phyloP scores from a whole-genome alignment of 2,888 invertebrate genomes.

The Metopia argyrocephala region DNA sequence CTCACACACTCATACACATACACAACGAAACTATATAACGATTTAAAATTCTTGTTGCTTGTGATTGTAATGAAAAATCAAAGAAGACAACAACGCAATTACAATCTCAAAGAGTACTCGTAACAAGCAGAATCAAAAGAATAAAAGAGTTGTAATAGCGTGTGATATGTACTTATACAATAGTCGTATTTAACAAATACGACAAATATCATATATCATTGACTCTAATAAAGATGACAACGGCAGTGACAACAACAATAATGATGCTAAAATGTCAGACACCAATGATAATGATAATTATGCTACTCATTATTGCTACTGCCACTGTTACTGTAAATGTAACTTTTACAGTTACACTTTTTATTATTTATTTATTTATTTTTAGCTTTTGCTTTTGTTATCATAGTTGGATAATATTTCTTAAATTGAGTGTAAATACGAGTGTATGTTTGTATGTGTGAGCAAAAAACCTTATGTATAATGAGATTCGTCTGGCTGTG shows the following conservation, averaged over 20 bases:
- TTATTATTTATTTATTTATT: not conserved
- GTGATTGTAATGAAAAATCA: conserved; percentile 23
- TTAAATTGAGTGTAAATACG: not conserved
- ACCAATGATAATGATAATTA: conserved; percentile 35
- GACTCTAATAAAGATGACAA: no score
- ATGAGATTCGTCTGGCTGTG: no score
- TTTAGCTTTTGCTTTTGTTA: not conserved
- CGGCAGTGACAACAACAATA: conserved; percentile 4
- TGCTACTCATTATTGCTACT: not conserved
- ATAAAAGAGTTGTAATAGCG: no score
- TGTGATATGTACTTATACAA: no score
- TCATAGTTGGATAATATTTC: conserved; percentile 12
- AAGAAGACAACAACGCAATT: not conserved
- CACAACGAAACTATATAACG: conserved; percentile 8
- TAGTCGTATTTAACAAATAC: no score
- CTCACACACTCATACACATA: not conserved
- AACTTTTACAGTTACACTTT: no score
- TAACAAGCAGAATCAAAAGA: no score
- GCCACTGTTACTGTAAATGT: no score
- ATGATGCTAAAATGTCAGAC: conserved; percentile 1
- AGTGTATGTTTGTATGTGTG: not conserved
- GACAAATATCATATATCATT: no score
- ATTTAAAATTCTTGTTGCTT: conserved; percentile 45
- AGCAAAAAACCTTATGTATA: not conserved
- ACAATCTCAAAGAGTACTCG: no score